Evolutionary conservation across 2,113 vertebrate genomes (phyloP), one percentile per base, ranked within the genome.

Genomic region (Ictidomys tridecemlineatus): DNA sequence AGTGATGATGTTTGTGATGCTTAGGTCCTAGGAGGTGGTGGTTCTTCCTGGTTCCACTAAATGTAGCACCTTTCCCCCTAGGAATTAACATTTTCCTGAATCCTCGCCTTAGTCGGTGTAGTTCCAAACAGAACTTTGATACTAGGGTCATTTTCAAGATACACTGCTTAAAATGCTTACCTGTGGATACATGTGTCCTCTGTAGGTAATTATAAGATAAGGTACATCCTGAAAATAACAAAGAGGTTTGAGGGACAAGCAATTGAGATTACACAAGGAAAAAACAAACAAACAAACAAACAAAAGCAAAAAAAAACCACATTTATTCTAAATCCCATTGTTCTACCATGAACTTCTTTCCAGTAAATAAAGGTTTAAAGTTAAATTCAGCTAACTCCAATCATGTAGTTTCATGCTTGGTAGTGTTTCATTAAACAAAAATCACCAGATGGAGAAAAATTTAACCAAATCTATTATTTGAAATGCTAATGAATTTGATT

Each of bases 401-500:
- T 82, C 58, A 89, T 45, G 48, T 51, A 72, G 34, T 89, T 93
- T 67, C 53, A 78, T 51, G 76, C 28, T 58, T 93, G 69, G 20
- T 51, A 34, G 69, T 70, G 53, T 72, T 93, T 94, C 63, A 39
- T 93, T 90, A 83, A 93, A 94, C 26, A 93, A 83, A 90, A 86
- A 53, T 93, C 89, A 77, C 39, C 67, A 87, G 42, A 89, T 88
- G 42, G 67, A 92, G 48, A 34, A 37, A 94, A 82, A 53, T 82
- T 91, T 82, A 53, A 76, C 58, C 77, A 83, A 94, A 85, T 77
- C 61, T 69, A 82, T 95, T 90, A 83, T 91, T 78, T 82, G 63
- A 87, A 96, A 96, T 95, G 95, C 89, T 93, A 93, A 94, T 51
- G 51, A 74, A 89, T 97, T 77, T 94, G 26, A 93, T 94, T 96